Percentiles rank a stretch among this genome's conserved stretches.
Conservation (phyloP, 2,113 vertebrate species). For the Manacus vitellinus region DNA sequence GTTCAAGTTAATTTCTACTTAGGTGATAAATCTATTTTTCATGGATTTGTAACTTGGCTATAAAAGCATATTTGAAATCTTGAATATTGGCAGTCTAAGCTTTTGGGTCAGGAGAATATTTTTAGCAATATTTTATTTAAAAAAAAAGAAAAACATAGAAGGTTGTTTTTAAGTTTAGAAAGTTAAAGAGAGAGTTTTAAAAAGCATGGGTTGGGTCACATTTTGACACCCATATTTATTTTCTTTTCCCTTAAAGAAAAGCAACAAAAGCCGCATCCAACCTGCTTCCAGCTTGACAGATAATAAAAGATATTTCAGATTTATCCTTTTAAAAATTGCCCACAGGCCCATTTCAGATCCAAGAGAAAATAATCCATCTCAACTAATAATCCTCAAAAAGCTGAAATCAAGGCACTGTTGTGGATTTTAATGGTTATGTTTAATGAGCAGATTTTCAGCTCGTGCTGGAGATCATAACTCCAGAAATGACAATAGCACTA, state of each 20-base stretch:
- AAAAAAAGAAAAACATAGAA: neutral
- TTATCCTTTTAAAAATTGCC: neutral
- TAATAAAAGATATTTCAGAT: neutral
- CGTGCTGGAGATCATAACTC: neutral
- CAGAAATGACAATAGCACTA: neutral
- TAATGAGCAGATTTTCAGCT: neutral
- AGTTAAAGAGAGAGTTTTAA: neutral
- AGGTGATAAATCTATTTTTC: constrained; percentile 59
- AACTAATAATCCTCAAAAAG: neutral
- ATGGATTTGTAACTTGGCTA: constrained; percentile 58
- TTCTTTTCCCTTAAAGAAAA: neutral
- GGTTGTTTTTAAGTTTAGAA: constrained; percentile 41
- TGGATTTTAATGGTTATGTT: neutral
- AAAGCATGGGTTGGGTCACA: neutral
- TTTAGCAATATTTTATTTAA: constrained; percentile 57
- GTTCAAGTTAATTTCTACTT: constrained; percentile 39
- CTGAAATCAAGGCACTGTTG: neutral
- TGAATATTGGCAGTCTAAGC: constrained; percentile 56
- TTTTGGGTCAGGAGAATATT: constrained; percentile 47
- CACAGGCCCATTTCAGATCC: neutral
- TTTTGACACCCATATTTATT: neutral
- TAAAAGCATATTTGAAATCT: constrained; percentile 56
- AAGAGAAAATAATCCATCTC: neutral
- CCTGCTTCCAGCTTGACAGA: neutral
- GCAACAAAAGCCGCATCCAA: neutral